These are phyloP conservation scores for Sinelater perroti DNA, from an alignment of 2,888 invertebrate genomes.

Conservation along the genomic window DNA sequence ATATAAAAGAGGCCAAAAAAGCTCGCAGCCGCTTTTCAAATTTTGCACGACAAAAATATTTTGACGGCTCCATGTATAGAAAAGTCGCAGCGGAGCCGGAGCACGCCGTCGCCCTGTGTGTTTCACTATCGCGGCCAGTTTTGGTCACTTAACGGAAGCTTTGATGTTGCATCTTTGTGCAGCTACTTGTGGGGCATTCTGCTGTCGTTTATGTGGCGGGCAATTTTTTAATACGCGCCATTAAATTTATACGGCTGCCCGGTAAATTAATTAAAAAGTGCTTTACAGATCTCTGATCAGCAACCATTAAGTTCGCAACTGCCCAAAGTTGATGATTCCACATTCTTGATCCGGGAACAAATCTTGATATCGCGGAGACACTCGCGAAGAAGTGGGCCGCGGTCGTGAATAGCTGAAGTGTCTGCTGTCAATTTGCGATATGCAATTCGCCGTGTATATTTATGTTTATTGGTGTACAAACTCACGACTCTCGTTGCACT, in stretches of 20 bases:
- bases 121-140: not conserved
- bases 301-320: slow-evolving; percentile 35
- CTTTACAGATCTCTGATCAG: slow-evolving; percentile 34
- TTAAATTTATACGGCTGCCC: slow-evolving; percentile 32
- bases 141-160: slow-evolving; percentile 3
- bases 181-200: slow-evolving; percentile 11
- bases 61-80: no score
- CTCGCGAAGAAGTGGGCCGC: slow-evolving; percentile 39
- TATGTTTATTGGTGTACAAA: slow-evolving; percentile 40
- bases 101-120: no score
- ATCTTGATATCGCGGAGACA: slow-evolving; percentile 34
- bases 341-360: slow-evolving; percentile 35
- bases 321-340: slow-evolving; percentile 38
- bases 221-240: slow-evolving; percentile 22
- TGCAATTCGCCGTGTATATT: slow-evolving; percentile 41
- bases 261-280: slow-evolving; percentile 37
- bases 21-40: no score
- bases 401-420: slow-evolving; percentile 42
- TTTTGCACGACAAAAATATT: no score
- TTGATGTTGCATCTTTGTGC: slow-evolving; percentile 3
- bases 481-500: slow-evolving; percentile 41
- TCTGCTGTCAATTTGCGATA: slow-evolving; percentile 42
- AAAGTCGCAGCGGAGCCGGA: no score
- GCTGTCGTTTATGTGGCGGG: slow-evolving; percentile 6
- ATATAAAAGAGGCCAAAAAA: no score